A percentile compares a stretch with the other conserved stretches of the same genome.
These are phyloP conservation scores for Galleria mellonella DNA, from an alignment of 1,140 invertebrate genomes.

Conservation along the genomic window DNA sequence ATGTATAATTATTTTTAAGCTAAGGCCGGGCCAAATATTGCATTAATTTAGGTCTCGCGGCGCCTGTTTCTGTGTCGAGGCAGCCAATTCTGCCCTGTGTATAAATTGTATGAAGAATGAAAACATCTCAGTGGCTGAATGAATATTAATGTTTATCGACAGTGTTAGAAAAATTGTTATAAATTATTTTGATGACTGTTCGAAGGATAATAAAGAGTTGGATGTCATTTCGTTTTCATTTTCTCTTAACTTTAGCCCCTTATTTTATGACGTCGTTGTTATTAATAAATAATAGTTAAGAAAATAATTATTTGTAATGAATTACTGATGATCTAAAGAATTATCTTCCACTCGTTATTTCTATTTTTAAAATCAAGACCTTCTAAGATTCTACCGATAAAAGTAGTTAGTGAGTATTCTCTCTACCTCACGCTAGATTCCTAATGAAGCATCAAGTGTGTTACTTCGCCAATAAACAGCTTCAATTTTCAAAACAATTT, in stretches of 20 bases:
- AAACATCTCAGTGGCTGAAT: constrained; percentile 70
- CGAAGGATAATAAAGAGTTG: constrained; percentile 76
- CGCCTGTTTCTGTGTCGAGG: constrained; percentile 42
- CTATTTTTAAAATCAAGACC: too few species aligned
- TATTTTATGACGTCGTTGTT: too few species aligned
- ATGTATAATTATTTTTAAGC: constrained; percentile 70
- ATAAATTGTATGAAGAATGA: constrained; percentile 51
- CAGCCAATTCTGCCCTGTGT: constrained; percentile 56
- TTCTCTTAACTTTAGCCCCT: background rate
- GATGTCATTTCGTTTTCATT: constrained; percentile 53
- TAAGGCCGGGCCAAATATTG: constrained; percentile 71
- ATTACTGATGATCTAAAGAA: too few species aligned
- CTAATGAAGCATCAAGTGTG: too few species aligned
- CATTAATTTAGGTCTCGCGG: constrained; percentile 62
- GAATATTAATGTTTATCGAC: constrained; percentile 71
- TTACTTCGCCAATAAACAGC: too few species aligned
- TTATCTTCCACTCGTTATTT: too few species aligned
- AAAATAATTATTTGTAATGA: too few species aligned
- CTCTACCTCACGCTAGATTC: too few species aligned
- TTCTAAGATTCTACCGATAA: too few species aligned
- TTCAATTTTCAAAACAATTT: too few species aligned
- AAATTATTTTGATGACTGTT: constrained; percentile 77
- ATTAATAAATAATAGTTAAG: too few species aligned
- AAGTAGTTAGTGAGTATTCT: too few species aligned
- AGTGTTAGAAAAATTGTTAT: constrained; percentile 75